phyloP scores from a whole-genome alignment of 2,888 invertebrate species.

The Melanargia galathea region DNA sequence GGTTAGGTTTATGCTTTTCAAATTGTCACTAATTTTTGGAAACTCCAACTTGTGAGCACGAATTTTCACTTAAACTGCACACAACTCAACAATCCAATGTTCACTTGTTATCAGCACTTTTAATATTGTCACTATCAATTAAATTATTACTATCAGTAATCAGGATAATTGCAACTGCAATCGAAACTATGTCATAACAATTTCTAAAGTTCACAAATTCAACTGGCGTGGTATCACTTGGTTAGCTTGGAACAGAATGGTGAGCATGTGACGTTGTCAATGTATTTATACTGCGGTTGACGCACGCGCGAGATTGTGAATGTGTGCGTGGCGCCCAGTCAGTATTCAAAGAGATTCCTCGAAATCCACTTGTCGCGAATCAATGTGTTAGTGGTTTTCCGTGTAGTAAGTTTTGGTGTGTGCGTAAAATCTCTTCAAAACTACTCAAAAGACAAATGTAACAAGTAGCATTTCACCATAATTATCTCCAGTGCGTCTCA shows the following conservation, averaged over 20 bases:
- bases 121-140: conserved; percentile 1
- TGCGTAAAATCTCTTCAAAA: conserved; percentile 30
- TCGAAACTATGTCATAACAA: conserved; percentile 72
- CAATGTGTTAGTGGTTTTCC: conserved; percentile 47
- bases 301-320: conserved; percentile 49
- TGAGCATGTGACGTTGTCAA: conserved; percentile 44
- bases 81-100: conserved; percentile 45
- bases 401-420: conserved; percentile 22
- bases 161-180: conserved; percentile 28
- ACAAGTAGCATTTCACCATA: conserved; percentile 41
- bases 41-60: conserved; percentile 51
- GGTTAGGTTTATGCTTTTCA: conserved; percentile 64
- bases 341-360: conserved; percentile 62
- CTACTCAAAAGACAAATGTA: conserved; percentile 39
- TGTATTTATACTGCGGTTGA: conserved; percentile 52
- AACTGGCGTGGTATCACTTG: conserved; percentile 56
- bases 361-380: conserved; percentile 54
- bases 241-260: conserved; percentile 58
- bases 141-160: conserved; percentile 26
- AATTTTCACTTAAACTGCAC: conserved; percentile 60
- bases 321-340: conserved; percentile 60
- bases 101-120: conserved; percentile 47
- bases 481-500: conserved; percentile 41
- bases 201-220: conserved; percentile 65
- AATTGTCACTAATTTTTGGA: conserved; percentile 59